Base-by-base conservation (phyloP, 2,113 vertebrate species). In the Coracopsis vasa region DNA sequence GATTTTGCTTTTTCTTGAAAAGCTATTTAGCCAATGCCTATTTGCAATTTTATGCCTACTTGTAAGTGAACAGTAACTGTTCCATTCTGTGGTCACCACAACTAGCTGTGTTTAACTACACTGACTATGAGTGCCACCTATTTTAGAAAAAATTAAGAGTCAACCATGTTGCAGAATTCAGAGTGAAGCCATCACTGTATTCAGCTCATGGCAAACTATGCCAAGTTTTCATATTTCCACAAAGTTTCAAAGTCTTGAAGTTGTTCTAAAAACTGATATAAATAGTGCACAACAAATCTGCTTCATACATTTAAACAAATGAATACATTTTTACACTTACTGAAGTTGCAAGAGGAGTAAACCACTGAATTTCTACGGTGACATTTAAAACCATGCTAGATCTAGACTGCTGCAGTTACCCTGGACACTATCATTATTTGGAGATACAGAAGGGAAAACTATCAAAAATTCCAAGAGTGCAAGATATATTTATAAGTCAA, bases 271-370 rank as follows among this genome's bases (percentile, higher is more conserved):
- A 95, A 84, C 80, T 86, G 93, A 86, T 72, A 94, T 83, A 95
- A 92, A 88, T 92, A 91, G n/a, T 29, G 20, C 48, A 90, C 84
- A 88, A 92, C 72, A 96, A 94, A 96, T 86, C 88, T 95, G 94
- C 50, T 88, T 93, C 67, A 72, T 83, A 51, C 0, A 6, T 75
- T 90, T 88, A 92, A 94, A 93, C 35, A 90, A 93, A 86, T 51
- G 31, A 92, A 91, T 72, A 65, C 13, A 72, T 78, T 88, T 93
- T 84, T 69, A 69, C 6, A 48, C 25, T 90, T 85, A 90, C 58
- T 62, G 45, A 71, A 84, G 47, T 92, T 72, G 93, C 41, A 80
- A 80, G 50, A 75, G 27, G 91, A 91, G 39, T 33, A 67, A 87
- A 89, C 70, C 11, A 95, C 91, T 84, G 33, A 50, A 70, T 61